Base-by-base conservation (phyloP, 64 coral and sea anemone species). In the Acropora tenuis region DNA sequence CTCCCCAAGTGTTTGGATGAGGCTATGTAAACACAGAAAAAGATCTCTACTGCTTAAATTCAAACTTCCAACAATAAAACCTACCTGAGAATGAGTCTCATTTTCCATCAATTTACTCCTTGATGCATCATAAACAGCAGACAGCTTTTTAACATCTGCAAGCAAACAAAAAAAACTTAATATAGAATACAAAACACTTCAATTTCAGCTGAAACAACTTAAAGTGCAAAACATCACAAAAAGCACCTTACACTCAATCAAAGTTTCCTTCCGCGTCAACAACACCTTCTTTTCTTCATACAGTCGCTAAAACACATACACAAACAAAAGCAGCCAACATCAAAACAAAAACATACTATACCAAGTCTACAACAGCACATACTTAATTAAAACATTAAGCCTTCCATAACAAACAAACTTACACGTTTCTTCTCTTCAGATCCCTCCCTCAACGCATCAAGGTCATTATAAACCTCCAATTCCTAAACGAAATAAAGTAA, bases 21-120 rank as follows among this genome's bases (percentile, higher is more conserved):
- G 30, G 30, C 30, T 30, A 30, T 30, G 30, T 30, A 30, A 30
- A 30, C 30, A 30, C 30, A 30, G 30, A 0, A 30, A 30, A 30
- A 30, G 30, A 30, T 30, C 30, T 30, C 30, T 30, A 30, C 30
- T 30, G 30, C 30, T 30, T 30, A 30, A 30, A 30, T 30, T 30
- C 30, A 30, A 30, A 30, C 30, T 13, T 63, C 60, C 0, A 63
- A 0, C 60, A 63, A 18, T 15, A 63, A 63, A 7, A 65, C 68
- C 52, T 91, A 98, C 96, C 86, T 98, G 96, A 8, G 96, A 98
- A 81, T 95, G 88, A 43, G 96, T 95, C 80, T 98, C 96, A 57
- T 98, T 98, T 80, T 98, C 96, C 83, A 90, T 69, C 3, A 98
- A 90, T 74, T 98, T 98, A 67, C 74, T 98, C 20, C 89, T 95